Evolutionary conservation across 2,797 vertebrate genomes (phyloP), one percentile per base, ranked within the genome.

Genomic region (Bufotes viridis): DNA sequence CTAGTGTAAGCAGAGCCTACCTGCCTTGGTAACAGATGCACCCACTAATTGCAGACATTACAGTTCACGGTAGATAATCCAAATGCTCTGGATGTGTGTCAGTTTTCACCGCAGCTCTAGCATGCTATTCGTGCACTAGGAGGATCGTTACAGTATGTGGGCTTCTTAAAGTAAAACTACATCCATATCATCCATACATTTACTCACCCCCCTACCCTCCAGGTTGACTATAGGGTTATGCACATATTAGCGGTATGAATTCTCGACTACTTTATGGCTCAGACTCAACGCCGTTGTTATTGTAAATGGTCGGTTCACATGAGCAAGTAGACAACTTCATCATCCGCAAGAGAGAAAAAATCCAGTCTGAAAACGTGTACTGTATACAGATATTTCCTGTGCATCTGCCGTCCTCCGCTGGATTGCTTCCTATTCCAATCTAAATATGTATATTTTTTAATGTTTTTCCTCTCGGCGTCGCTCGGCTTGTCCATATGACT

Each of bases 381-480:
- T 49, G 60, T 65, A 81, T 84, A 34, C 53, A 74, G 69, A 84
- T 34, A 60, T 75, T 84, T 84, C 55, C 70, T 81, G 29, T 75
- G 55, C 29, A 74, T 61, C 70, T 49, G 34, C 34, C 82, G 18
- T 49, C 49, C 61, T 55, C 12, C 15, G 20, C 20, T 14, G 17
- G 55, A 58, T 84, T 42, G 58, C 55, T 75, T 84, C 70, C 70
- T 49, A 61, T 42, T 24, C 55, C 17, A 84, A 75, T 42, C 26
- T 17, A 42, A 74, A 74, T 22, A 84, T 55, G 70, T 11, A 22
- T 5, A 70, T 55, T 75, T 58, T 17, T 24, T 17, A 2, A 18
- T 22, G 26, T 42, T 75, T 84, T 42, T 60, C 26, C n/a, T 65
- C 10, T 24, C 12, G 20, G 15, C 34, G 55, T 22, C 11, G 8